A percentile compares a stretch with the other conserved stretches of the same genome.
phyloP scores from a whole-genome alignment of 2,888 invertebrate genomes.

The Noctua janthe region DNA sequence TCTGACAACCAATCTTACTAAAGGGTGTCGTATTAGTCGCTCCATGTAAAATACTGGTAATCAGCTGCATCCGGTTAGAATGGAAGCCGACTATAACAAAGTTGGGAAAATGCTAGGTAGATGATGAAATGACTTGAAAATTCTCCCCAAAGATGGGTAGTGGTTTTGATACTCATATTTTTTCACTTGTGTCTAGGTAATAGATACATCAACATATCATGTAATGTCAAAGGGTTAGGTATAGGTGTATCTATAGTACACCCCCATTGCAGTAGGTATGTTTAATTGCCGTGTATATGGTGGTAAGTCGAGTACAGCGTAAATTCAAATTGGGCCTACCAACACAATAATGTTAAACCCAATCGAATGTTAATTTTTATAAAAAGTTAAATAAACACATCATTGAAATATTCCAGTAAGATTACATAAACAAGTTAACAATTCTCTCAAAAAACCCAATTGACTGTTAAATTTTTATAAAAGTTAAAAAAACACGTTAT shows the following conservation, averaged over 20 bases:
- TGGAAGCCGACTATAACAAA: not conserved
- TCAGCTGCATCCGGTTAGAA: not conserved
- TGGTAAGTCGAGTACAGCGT: not conserved
- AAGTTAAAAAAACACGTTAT: not conserved
- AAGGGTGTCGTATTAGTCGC: not conserved
- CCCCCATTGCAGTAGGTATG: not conserved
- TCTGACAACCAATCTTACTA: not conserved
- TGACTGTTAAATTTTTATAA: not conserved
- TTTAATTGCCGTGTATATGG: not conserved
- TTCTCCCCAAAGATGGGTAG: not conserved
- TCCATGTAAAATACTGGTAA: not conserved
- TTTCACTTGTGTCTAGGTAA: not conserved
- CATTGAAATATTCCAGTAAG: conserved; percentile 11
- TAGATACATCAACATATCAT: not conserved
- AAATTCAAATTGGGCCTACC: not conserved
- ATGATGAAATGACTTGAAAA: not conserved
- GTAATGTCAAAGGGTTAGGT: not conserved
- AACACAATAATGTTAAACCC: not conserved
- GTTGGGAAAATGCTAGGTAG: not conserved
- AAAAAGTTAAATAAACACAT: conserved; percentile 1
- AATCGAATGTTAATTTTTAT: not conserved
- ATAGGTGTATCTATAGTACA: not conserved
- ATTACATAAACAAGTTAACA: conserved; percentile 7
- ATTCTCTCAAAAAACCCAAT: conserved; percentile 8
- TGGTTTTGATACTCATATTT: not conserved